phyloP scores from a whole-genome alignment of 1,140 invertebrate species.

The Dendroctonus valens region DNA sequence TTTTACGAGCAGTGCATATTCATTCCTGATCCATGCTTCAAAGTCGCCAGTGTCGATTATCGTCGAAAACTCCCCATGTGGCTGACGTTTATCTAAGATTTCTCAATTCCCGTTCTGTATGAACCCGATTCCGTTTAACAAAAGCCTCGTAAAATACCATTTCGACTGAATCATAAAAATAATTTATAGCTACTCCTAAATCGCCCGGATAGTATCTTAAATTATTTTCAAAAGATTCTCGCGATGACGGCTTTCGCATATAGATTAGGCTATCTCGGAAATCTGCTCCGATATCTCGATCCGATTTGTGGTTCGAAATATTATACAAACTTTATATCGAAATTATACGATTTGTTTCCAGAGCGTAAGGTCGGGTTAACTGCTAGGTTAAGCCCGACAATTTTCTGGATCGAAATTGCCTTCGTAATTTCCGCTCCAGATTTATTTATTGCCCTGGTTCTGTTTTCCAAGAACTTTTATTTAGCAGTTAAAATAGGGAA shows the following conservation, averaged over 20 bases:
- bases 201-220: too few species aligned
- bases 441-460: slow-evolving; percentile 3
- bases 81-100: too few species aligned
- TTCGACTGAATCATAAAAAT: too few species aligned
- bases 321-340: slow-evolving; percentile 27
- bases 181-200: too few species aligned
- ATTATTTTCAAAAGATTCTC: neutral
- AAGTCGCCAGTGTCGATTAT: too few species aligned
- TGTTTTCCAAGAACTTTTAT: neutral
- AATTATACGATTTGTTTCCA: slow-evolving; percentile 21
- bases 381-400: slow-evolving; percentile 17
- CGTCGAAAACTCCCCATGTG: too few species aligned
- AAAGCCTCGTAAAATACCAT: too few species aligned
- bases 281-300: slow-evolving; percentile 20
- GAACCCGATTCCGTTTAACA: too few species aligned
- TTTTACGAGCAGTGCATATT: too few species aligned
- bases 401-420: slow-evolving; percentile 8
- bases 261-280: slow-evolving; percentile 19
- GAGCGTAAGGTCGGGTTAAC: slow-evolving; percentile 20
- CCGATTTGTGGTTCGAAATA: slow-evolving; percentile 20
- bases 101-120: too few species aligned
- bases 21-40: too few species aligned
- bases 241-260: slow-evolving; percentile 7
- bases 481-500: too few species aligned
- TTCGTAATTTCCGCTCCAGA: slow-evolving; percentile 11